Percentiles rank a stretch among this genome's conserved stretches.
phyloP scores from a whole-genome alignment of 2,113 vertebrate species.

The Apeltes quadracus region DNA sequence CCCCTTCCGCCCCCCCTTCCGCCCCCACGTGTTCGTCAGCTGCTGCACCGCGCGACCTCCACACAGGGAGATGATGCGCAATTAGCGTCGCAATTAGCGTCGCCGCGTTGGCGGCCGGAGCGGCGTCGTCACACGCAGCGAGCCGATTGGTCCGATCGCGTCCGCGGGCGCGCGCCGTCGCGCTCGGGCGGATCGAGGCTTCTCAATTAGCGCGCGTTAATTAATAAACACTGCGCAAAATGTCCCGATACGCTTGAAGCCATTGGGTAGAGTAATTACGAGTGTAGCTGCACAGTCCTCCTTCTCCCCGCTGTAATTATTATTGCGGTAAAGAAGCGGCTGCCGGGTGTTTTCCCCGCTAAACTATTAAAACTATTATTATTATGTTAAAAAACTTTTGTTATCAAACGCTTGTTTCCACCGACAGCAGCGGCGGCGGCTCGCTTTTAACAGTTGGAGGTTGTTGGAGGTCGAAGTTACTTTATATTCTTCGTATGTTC shows the following conservation, averaged over 20 bases:
- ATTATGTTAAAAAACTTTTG: slow-evolving; percentile 11
- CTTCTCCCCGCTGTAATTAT: slow-evolving; percentile 32
- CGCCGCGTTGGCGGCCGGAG: no score
- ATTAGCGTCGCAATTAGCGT: no score
- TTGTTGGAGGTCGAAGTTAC: slow-evolving; percentile 5
- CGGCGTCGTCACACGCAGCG: not conserved
- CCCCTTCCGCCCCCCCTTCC: no score
- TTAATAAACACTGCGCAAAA: slow-evolving; percentile 47
- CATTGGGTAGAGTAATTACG: slow-evolving; percentile 43
- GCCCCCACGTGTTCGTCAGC: no score
- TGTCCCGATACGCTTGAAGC: slow-evolving; percentile 45
- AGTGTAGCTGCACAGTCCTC: slow-evolving; percentile 1
- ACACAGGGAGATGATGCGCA: no score
- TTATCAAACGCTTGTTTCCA: slow-evolving; percentile 9
- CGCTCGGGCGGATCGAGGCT: slow-evolving; percentile 41
- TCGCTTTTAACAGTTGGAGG: slow-evolving; percentile 1
- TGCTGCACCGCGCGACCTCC: no score
- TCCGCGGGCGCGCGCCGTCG: no score
- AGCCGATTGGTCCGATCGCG: slow-evolving; percentile 19
- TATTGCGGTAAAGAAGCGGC: slow-evolving; percentile 15
- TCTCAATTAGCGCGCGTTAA: slow-evolving; percentile 39
- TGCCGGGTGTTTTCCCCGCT: slow-evolving; percentile 18
- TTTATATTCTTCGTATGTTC: not conserved
- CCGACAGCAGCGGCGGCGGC: slow-evolving; percentile 7
- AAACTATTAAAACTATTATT: slow-evolving; percentile 14